A percentile compares a stretch with the other conserved stretches of the same genome.
Evolutionary conservation across 1,140 invertebrate genomes (phyloP).

Genomic region (Periplaneta americana): DNA sequence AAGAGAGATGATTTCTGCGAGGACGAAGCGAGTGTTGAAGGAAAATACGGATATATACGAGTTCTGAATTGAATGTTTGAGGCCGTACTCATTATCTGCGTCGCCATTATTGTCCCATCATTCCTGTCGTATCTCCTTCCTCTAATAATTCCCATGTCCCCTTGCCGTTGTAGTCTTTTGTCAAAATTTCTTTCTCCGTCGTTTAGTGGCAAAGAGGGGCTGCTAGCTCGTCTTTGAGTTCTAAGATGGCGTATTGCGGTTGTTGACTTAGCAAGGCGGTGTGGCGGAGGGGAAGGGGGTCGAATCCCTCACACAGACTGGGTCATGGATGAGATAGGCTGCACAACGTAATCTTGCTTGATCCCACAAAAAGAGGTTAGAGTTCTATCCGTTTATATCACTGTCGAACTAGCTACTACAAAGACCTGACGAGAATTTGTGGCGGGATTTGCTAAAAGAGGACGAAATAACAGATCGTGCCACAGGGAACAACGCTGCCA

Average conservation of each 20-base stretch:
- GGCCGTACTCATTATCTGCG: background rate
- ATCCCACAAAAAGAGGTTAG: background rate
- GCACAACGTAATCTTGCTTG: background rate
- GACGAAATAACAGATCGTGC: background rate
- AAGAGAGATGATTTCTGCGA: too few relatives aligned
- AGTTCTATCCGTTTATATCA: background rate
- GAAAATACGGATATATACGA: too few relatives aligned
- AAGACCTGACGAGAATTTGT: background rate
- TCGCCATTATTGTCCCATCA: background rate
- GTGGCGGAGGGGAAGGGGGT: background rate
- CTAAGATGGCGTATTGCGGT: background rate
- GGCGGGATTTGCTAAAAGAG: background rate
- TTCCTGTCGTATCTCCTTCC: background rate
- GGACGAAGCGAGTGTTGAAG: too few relatives aligned
- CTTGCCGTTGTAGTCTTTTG: background rate
- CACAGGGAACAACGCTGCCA: too few relatives aligned
- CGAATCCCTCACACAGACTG: background rate
- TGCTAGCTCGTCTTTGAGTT: background rate
- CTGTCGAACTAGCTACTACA: background rate
- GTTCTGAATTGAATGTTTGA: background rate
- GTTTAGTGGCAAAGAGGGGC: background rate
- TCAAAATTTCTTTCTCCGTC: background rate
- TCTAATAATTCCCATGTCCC: background rate
- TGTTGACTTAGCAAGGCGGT: background rate
- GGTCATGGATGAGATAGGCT: background rate